Evolutionary conservation across 2,888 invertebrate species (phyloP).

Genomic region (Scaptomyza tumidula): DNA sequence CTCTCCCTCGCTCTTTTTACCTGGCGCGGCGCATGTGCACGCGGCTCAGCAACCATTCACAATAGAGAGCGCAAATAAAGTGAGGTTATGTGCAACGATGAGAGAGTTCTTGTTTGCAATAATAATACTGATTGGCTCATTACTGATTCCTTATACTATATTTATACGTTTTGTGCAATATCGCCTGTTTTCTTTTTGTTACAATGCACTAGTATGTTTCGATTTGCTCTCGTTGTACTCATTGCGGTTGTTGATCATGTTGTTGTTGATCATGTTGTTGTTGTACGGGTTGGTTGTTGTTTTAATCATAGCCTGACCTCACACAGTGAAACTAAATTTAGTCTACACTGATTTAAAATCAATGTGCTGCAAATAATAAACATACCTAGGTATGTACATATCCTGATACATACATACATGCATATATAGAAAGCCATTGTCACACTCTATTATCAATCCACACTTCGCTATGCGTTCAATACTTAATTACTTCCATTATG

Average conservation of each 20-base stretch:
- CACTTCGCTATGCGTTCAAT: constrained; percentile 56
- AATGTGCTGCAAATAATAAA: neutral
- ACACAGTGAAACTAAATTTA: constrained; percentile 31
- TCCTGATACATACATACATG: neutral
- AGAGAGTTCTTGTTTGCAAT: constrained; percentile 10
- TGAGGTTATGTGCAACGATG: constrained; percentile 36
- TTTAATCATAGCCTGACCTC: constrained; percentile 58
- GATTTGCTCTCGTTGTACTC: constrained; percentile 47
- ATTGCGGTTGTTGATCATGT: constrained; percentile 38
- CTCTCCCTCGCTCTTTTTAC: neutral
- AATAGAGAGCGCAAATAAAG: neutral
- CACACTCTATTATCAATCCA: constrained; percentile 36
- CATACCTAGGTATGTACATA: neutral
- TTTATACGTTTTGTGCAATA: constrained; percentile 36
- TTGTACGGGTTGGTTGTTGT: constrained; percentile 50
- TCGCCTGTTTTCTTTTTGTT: constrained; percentile 68
- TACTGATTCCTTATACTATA: constrained; percentile 31
- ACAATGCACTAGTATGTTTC: constrained; percentile 53
- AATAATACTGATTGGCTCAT: constrained; percentile 29
- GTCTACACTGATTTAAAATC: constrained; percentile 7
- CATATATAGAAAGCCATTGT: constrained; percentile 15
- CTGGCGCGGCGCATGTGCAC: constrained; percentile 47
- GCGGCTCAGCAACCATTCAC: constrained; percentile 28
- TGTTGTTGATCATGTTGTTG: constrained; percentile 30
- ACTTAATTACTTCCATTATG: constrained; percentile 69